These are phyloP conservation scores for Gymnoscopelus microlampas DNA, from an alignment of 2,797 vertebrate genomes.

Conservation along the genomic window DNA sequence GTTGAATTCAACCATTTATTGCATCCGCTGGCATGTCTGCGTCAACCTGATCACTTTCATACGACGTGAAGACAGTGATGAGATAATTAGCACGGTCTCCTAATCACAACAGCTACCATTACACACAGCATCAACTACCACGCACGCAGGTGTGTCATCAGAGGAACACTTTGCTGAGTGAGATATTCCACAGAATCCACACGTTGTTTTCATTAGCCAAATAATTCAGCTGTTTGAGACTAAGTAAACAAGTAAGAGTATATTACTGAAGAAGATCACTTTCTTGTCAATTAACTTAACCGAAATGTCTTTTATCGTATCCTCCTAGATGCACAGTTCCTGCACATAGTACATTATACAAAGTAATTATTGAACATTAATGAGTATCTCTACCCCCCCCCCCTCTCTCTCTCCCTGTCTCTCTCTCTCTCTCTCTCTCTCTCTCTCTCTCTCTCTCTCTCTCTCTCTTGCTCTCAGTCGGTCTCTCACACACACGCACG, in stretches of 20 bases:
- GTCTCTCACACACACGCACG: background rate
- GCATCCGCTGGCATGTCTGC: conserved; percentile 25
- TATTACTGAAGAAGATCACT: conserved; percentile 17
- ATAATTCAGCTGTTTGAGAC: conserved; percentile 39
- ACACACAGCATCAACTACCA: conserved; percentile 47
- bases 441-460: conserved; percentile 25
- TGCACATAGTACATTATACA: too few relatives aligned
- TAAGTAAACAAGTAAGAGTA: conserved; percentile 15
- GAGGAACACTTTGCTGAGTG: conserved; percentile 44
- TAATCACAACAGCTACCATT: conserved; percentile 68
- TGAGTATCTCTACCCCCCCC: background rate
- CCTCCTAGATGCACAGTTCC: too few relatives aligned
- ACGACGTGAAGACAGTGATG: conserved; percentile 50
- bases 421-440: conserved; percentile 31
- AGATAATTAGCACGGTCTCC: conserved; percentile 62
- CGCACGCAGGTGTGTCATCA: conserved; percentile 53
- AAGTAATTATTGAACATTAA: too few relatives aligned
- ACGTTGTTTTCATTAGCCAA: conserved; percentile 36
- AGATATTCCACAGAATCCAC: conserved; percentile 47
- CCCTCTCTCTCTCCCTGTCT: conserved; percentile 12
- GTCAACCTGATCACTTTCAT: conserved; percentile 2
- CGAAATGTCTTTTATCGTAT: too few relatives aligned
- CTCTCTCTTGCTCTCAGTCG: background rate
- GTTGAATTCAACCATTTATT: conserved; percentile 25
- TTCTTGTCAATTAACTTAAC: background rate